Percentiles rank a stretch among this genome's conserved stretches.
phyloP scores from a whole-genome alignment of 2,797 vertebrate species.

The Gymnothorax reevesii region DNA sequence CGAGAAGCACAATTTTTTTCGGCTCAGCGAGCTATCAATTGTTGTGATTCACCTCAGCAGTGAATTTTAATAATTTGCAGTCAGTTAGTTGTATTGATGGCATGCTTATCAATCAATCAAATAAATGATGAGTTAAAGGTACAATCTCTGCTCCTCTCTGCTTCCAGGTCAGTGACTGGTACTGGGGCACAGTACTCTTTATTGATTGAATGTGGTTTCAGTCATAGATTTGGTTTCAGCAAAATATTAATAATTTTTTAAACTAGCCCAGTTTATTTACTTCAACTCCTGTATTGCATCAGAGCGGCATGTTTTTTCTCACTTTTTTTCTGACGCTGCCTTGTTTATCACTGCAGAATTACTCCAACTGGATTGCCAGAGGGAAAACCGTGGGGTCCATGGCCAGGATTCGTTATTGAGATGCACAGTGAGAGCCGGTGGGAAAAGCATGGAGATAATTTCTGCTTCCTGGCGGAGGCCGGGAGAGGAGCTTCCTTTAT shows the following conservation, averaged over 20 bases:
- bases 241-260: no score
- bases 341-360: slow-evolving; percentile 42
- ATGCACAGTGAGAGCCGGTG: slow-evolving; percentile 23
- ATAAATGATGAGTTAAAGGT: not conserved
- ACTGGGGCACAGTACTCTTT: not conserved
- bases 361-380: accelerated
- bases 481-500: accelerated
- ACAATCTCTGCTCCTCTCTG: not conserved
- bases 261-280: not conserved
- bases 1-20: not conserved
- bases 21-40: not conserved
- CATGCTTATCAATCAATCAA: not conserved
- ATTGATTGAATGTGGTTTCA: not conserved
- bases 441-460: accelerated
- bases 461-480: slow-evolving; percentile 41
- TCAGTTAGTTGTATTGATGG: not conserved
- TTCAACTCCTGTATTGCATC: not conserved
- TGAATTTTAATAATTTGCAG: not conserved
- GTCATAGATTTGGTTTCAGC: not conserved
- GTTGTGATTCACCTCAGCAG: no score
- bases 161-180: not conserved
- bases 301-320: not conserved
- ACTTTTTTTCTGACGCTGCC: not conserved
- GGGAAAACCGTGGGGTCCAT: not conserved
- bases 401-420: slow-evolving; percentile 47